Evolutionary conservation across 2,113 vertebrate genomes (phyloP).

Genomic region (Sander lucioperca): DNA sequence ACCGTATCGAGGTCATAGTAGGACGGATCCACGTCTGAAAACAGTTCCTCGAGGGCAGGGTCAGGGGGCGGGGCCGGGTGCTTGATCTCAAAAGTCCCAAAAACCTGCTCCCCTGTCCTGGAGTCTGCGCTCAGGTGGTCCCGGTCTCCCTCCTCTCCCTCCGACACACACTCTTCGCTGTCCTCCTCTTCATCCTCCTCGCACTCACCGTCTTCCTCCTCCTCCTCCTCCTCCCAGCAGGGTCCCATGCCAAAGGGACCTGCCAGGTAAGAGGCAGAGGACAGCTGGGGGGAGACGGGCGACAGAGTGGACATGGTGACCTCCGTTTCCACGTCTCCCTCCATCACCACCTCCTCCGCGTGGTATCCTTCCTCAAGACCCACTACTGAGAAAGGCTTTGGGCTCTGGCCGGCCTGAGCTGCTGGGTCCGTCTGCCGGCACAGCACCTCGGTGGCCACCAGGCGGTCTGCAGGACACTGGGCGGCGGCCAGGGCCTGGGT

Average conservation of each 20-base stretch:
- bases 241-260: conserved; percentile 81
- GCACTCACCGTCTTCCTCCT: conserved; percentile 77
- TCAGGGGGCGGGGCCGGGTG: conserved; percentile 84
- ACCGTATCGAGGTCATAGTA: conserved; percentile 96
- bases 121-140: conserved; percentile 73
- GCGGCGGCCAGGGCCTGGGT: conserved; percentile 84
- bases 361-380: conserved; percentile 83
- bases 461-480: conserved; percentile 88
- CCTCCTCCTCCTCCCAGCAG: conserved; percentile 89
- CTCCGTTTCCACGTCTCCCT: conserved; percentile 84
- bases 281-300: conserved; percentile 73
- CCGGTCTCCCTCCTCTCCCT: conserved; percentile 74
- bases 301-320: conserved; percentile 78
- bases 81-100: conserved; percentile 94
- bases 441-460: conserved; percentile 95
- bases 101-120: conserved; percentile 93
- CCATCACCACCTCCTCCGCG: conserved; percentile 84
- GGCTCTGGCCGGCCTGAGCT: conserved; percentile 84
- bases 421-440: conserved; percentile 88
- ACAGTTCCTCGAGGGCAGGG: conserved; percentile 90
- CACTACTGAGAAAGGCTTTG: conserved; percentile 79
- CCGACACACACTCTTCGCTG: conserved; percentile 88
- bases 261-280: conserved; percentile 77
- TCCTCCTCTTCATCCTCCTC: conserved; percentile 86
- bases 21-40: conserved; percentile 94